Base-by-base conservation (phyloP, 2,113 vertebrate species). In the Pelobates fuscus region DNA sequence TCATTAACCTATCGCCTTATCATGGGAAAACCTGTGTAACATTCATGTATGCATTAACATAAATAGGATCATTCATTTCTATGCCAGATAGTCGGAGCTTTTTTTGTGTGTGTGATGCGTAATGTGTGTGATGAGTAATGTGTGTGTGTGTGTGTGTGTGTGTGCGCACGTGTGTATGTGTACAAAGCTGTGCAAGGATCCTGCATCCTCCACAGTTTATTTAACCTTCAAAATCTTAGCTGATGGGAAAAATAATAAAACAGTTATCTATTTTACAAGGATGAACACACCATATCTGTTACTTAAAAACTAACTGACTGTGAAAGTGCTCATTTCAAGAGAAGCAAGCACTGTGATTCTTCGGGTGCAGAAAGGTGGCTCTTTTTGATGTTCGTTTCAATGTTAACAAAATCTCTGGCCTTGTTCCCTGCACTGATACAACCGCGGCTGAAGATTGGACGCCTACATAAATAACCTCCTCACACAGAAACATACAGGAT, bases 1-100 rank as follows among this genome's bases (percentile, higher is more conserved):
- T 99, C 96, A 99, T 99, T 99, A 99, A 99, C 97, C 96, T 98
- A 98, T 98, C 94, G 95, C 94, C 96, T 98, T 98, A 98, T 98
- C 96, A 96, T 95, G 96, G 95, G 96, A 92, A 96, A 98, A 98
- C 95, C 95, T 97, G 96, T 97, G 95, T 98, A 94, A 96, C 95
- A 93, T 95, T 96, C 95, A 96, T 98, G 96, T 98, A 94, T 95
- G 95, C 93, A 97, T 98, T 98, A 98, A 97, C 96, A 98, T 99
- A 98, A 99, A 98, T 97, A 96, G 95, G 95, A 96, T 95, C 93
- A 95, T 96, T 96, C 95, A 94, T 97, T 97, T 94, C 94, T 91
- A 86, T 90, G 89, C 93, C 93, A 95, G 95, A 95, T 91, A 94
- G 94, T 88, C 91, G 77, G 82, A 87, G 91, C 89, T 84, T 84